These are phyloP conservation scores for Cylloceria caligata DNA, from an alignment of 2,888 invertebrate genomes.

Conservation along the genomic window DNA sequence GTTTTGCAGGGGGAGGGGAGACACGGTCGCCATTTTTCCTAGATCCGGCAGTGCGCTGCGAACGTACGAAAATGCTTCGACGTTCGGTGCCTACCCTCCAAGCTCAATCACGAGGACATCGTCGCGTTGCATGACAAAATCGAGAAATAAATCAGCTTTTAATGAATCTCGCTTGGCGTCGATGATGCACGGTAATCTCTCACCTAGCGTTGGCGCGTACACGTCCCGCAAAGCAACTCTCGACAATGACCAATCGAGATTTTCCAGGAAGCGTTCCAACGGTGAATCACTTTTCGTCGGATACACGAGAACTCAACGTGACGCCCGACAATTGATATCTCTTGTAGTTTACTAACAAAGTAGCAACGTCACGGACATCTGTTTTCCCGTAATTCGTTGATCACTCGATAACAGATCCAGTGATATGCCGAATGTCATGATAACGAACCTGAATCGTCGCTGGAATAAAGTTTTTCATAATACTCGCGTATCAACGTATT, in stretches of 20 bases:
- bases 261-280: slow-evolving; percentile 68
- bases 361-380: not conserved
- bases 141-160: too few species aligned
- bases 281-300: slow-evolving; percentile 66
- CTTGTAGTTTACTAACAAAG: not conserved
- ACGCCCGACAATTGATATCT: not conserved
- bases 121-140: not conserved
- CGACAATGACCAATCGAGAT: slow-evolving; percentile 62
- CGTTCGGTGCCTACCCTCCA: not conserved
- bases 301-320: slow-evolving; percentile 21
- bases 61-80: not conserved
- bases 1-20: not conserved
- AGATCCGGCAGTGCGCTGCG: slow-evolving; percentile 52
- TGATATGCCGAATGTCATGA: not conserved
- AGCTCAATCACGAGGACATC: slow-evolving; percentile 4
- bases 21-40: slow-evolving; percentile 71
- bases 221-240: too few species aligned
- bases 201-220: not conserved
- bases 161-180: too few species aligned
- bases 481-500: too few species aligned
- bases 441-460: not conserved
- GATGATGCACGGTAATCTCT: not conserved
- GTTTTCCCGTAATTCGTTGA: not conserved
- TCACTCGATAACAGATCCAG: not conserved
- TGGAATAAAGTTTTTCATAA: too few species aligned